Base-by-base conservation (phyloP, 1,140 invertebrate genomes). In the Marisa cornuarietis region DNA sequence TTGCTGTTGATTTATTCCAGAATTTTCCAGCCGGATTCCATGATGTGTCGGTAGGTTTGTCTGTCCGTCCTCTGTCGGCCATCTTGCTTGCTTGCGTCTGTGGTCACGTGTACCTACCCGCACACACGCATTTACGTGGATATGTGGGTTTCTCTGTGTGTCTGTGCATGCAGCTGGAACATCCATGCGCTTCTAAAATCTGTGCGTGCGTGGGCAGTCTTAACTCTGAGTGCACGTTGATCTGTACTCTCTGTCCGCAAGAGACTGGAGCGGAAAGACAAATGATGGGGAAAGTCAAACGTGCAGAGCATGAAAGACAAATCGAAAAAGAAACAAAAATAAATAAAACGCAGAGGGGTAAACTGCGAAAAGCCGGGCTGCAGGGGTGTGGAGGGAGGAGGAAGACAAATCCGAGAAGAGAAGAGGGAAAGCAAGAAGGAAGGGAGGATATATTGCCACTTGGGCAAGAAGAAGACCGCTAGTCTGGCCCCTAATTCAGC, bases 371-470 rank as follows among this genome's bases (percentile, higher is more conserved):
- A 18, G 31, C 31, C 4, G 18, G 31, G 22, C 8, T n/a, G 18
- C 69, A 24, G 18, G 18, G 22, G 31, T 22, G 31, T 18, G 26
- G 22, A 71, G 22, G 62, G 71, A 49, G 78, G 63, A 51, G 62
- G 63, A 54, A 74, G 49, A 68, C 11, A 65, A 62, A 63, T 42
- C 22, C 31, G 31, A 54, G 22, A 61, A 74, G 24, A 68, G 22
- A 65, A 71, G 20, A n/a, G 63, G 31, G 69, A 79, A n/a, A 66
- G 61, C 73, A n/a, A 42, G 62, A 68, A 62, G 63, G 61, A 63
- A 49, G 71, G 54, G 54, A 58, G 54, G 16, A 58, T 58, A 58
- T 58, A 58, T 58, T 58, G 54, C 54, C 54, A 18, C 54, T 58
- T 18, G 54, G 54, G 54, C 54, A 58, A 18, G 11, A 58, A 11